Evolutionary conservation across 2,888 invertebrate species (phyloP), one percentile per base, ranked within the genome.

Genomic region (Troides helena): DNA sequence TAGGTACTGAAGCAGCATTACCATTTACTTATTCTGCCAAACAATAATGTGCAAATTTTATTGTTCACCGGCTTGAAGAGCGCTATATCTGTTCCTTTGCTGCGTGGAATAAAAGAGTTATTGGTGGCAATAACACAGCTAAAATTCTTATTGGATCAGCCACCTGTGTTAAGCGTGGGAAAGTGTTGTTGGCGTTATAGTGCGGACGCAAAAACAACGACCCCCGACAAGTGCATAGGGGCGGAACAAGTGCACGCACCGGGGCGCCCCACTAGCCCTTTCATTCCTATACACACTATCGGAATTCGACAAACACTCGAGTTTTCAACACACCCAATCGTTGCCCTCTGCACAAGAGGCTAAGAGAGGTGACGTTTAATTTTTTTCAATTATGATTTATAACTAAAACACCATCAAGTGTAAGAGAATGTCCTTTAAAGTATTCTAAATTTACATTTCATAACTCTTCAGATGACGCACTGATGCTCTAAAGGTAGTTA

Each of bases 161-260:
- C 81, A 83, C 84, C 83, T 82, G 77, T 56, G 68, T 74, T 71
- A 72, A 76, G 69, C 92, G 92, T 92, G 92, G 88, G 92, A 92
- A 92, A 80, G 79, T 73, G 76, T 77, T 75, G 81, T 84, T 81
- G 76, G 79, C 78, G 81, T 84, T 83, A 83, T 82, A 75, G 83
- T 84, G 81, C 83, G 85, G 88, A 86, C 88, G 92, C 90, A 92
- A 92, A 92, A 91, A 90, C 81, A 81, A 81, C 80, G 81, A 69
- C 89, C 83, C 78, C 77, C 78, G 74, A 78, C 88, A 88, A 90
- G 91, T 89, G 92, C 90, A 92, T 92, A 90, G 87, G 92, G 92
- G 92, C 92, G 89, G 85, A 89, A 91, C 90, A 88, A 89, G 89
- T 90, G 88, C 82, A 82, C 81, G 81, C 81, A 83, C 82, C 76